A percentile compares a stretch with the other conserved stretches of the same genome.
phyloP scores from a whole-genome alignment of 2,113 vertebrate species.

The Microcebus ravelobensis region DNA sequence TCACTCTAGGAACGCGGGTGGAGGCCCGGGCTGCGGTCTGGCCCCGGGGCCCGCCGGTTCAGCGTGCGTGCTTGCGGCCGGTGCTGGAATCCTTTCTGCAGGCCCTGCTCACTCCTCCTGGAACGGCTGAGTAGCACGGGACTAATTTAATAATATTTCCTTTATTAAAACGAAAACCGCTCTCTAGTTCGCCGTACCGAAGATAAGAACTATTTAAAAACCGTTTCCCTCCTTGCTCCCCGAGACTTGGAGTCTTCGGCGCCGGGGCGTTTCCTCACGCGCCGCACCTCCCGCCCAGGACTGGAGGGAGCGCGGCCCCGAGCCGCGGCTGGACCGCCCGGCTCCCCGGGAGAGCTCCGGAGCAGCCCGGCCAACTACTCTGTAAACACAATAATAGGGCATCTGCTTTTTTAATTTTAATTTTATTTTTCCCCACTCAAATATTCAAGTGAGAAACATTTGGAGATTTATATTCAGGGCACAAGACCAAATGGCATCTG shows the following conservation, averaged over 20 bases:
- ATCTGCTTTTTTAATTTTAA: conserved; percentile 71
- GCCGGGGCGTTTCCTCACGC: not conserved
- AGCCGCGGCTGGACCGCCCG: fast-evolving
- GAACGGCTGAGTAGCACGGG: not conserved
- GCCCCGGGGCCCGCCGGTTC: not conserved
- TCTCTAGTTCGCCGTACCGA: not conserved
- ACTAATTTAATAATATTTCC: not conserved
- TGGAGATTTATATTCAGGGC: conserved; percentile 80
- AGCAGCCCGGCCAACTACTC: not conserved
- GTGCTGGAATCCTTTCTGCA: not conserved
- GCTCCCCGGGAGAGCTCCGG: not conserved
- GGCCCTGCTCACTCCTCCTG: not conserved
- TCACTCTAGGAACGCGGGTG: not conserved
- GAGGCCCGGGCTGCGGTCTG: fast-evolving
- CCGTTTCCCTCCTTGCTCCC: not conserved
- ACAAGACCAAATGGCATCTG: conserved; percentile 73
- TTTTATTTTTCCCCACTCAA: conserved; percentile 64
- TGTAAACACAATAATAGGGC: not conserved
- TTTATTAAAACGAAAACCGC: not conserved
- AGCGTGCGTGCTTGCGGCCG: not conserved
- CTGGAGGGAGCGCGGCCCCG: not conserved
- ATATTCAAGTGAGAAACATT: conserved; percentile 77
- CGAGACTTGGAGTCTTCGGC: fast-evolving
- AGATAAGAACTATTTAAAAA: not conserved
- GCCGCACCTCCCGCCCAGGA: fast-evolving